Percentiles rank a stretch among this genome's conserved stretches.
Evolutionary conservation across 2,797 vertebrate genomes (phyloP).

Genomic region (Pogonophryne albipinna): DNA sequence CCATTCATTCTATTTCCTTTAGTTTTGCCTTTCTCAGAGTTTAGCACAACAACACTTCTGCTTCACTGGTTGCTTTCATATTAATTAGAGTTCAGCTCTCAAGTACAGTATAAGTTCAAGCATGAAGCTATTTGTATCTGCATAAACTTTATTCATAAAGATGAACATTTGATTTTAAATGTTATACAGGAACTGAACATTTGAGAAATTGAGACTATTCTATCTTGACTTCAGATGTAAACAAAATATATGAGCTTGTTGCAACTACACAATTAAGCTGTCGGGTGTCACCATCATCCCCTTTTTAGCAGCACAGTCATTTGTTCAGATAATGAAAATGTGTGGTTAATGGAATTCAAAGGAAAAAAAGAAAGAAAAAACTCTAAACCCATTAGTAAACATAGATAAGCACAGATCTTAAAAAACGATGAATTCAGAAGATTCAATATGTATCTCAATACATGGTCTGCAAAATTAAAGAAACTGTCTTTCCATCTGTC

Average conservation of each 20-base stretch:
- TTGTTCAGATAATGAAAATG: constrained; percentile 16
- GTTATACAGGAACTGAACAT: neutral
- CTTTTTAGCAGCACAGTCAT: constrained; percentile 12
- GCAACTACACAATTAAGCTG: constrained; percentile 6
- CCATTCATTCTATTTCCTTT: constrained; percentile 41
- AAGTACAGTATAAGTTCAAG: constrained; percentile 22
- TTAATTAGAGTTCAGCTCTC: constrained; percentile 31
- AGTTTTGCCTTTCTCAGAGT: constrained; percentile 31
- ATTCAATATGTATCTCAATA: too few relatives aligned
- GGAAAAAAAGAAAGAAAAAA: constrained; percentile 4
- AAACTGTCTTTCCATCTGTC: too few relatives aligned
- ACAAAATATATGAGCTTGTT: constrained; percentile 1
- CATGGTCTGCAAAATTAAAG: too few relatives aligned
- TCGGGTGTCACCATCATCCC: neutral
- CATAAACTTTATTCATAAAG: constrained; percentile 17
- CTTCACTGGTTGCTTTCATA: constrained; percentile 57
- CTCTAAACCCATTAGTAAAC: constrained; percentile 10
- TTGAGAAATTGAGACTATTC: constrained; percentile 5
- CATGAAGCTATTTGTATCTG: constrained; percentile 23
- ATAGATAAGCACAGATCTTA: neutral
- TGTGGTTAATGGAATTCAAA: constrained; percentile 11
- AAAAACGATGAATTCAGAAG: too few relatives aligned
- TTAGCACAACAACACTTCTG: constrained; percentile 39
- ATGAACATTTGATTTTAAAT: constrained; percentile 20
- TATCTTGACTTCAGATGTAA: neutral